These are phyloP conservation scores for Melanotaenia boesemani DNA, from an alignment of 2,797 vertebrate genomes.

Conservation along the genomic window DNA sequence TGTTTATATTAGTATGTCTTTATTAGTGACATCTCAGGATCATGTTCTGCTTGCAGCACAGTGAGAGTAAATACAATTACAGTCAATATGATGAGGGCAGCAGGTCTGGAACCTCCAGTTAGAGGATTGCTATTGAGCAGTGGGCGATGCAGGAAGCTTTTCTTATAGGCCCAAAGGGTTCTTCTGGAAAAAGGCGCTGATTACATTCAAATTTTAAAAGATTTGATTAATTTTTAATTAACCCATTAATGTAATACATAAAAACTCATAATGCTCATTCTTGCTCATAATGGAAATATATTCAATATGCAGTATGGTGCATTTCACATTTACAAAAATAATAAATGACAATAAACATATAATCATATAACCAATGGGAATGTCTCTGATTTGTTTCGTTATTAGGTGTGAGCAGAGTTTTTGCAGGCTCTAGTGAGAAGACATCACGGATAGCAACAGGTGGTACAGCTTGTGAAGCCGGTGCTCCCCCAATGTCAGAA, in stretches of 20 bases:
- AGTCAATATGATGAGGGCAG: conserved; percentile 66
- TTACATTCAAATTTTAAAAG: conserved; percentile 20
- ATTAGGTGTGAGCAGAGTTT: conserved; percentile 24
- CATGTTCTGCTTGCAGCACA: conserved; percentile 60
- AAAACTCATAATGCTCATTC: background rate
- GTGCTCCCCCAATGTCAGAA: conserved; percentile 74
- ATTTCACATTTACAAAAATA: no score
- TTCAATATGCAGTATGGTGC: no score
- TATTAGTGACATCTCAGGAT: conserved; percentile 57
- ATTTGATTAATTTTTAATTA: background rate
- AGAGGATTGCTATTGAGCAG: conserved; percentile 60
- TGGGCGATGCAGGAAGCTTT: conserved; percentile 49
- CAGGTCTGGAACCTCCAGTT: conserved; percentile 33
- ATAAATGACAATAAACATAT: background rate
- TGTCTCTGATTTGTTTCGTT: background rate
- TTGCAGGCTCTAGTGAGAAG: conserved; percentile 48
- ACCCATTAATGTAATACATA: background rate
- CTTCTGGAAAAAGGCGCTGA: conserved; percentile 19
- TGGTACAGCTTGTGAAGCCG: conserved; percentile 65
- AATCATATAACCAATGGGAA: background rate
- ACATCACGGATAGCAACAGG: conserved; percentile 78
- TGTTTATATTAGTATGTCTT: conserved; percentile 41
- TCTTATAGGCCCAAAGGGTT: conserved; percentile 44
- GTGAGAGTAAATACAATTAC: conserved; percentile 74
- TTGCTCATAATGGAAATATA: background rate